Base-by-base conservation (phyloP, 2,797 vertebrate species). In the Alcedo quadribrachys region DNA sequence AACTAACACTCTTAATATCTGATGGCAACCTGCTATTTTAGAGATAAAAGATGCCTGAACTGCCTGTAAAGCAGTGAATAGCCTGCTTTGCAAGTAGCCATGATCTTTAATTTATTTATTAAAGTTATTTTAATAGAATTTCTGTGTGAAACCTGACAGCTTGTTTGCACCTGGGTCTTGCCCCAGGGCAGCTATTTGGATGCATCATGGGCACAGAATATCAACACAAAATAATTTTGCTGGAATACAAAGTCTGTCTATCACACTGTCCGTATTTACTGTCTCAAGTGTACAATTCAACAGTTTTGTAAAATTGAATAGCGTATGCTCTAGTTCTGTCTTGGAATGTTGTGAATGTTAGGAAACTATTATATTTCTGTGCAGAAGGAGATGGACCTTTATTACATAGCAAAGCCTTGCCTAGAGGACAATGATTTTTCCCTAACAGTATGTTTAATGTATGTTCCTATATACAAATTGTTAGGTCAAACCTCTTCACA, bases 291-390 rank as follows among this genome's bases (percentile, higher is more conserved):
- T 81, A 82, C 94, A 94, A 94, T 93, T 90, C 91, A 94, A 92
- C 93, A 93, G 89, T 95, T 96, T 96, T 93, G 74, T 93, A 93
- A 92, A 95, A 94, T 89, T 90, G 95, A 92, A 92, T 93, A 95
- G 75, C 94, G 77, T 95, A 78, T 94, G 81, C 79, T 94, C 92
- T 90, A 95, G 43, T 95, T 95, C 95, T 95, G 90, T 71, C 86
- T 91, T 93, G 82, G 90, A 95, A 94, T 93, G 88, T 88, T 30
- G 30, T 76, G 80, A 85, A 85, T 91, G 68, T 76, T 93, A 65
- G 78, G 55, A 83, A 92, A 85, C 83, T 55, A 46, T 90, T 90
- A 65, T 91, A 85, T 82, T 93, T 88, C 62, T 91, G 68, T 70
- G 87, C 57, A 90, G 92, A 84, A 90, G 77, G 85, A 95, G 85